These are phyloP conservation scores for Trisateles emortualis DNA, from an alignment of 2,888 invertebrate species.

Conservation along the genomic window DNA sequence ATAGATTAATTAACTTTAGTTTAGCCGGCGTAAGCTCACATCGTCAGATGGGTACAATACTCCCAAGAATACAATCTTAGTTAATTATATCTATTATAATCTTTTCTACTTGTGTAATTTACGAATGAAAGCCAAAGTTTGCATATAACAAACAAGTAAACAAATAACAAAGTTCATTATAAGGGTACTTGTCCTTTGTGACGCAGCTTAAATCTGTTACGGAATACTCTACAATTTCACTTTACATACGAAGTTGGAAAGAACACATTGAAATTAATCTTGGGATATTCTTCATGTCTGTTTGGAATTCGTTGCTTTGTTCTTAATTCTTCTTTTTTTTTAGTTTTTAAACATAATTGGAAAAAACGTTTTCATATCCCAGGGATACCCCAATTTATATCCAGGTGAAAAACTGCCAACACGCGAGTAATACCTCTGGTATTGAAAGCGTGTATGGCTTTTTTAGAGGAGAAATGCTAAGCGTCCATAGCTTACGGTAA, in stretches of 20 bases:
- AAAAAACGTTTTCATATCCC: too few species aligned
- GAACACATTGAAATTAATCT: slow-evolving; percentile 42
- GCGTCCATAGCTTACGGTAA: too few species aligned
- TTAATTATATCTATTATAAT: slow-evolving; percentile 22
- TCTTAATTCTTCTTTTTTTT: background rate
- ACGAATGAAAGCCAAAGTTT: slow-evolving; percentile 27
- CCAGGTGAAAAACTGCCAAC: too few species aligned
- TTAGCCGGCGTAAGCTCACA: background rate
- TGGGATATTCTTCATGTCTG: slow-evolving; percentile 27
- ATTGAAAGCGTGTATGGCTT: too few species aligned
- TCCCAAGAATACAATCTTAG: background rate
- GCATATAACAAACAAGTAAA: slow-evolving; percentile 30
- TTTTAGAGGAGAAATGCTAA: too few species aligned
- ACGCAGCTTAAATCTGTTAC: slow-evolving; percentile 25
- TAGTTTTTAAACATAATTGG: too few species aligned
- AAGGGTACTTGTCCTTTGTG: slow-evolving; percentile 42
- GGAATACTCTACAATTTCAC: slow-evolving; percentile 33
- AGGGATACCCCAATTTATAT: too few species aligned
- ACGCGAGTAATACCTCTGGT: too few species aligned
- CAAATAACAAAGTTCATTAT: slow-evolving; percentile 40
- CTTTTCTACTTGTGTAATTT: slow-evolving; percentile 18
- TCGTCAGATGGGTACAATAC: background rate
- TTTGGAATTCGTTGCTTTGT: slow-evolving; percentile 7
- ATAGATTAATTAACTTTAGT: too few species aligned
- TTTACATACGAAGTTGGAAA: slow-evolving; percentile 29